Evolutionary conservation across 2,888 invertebrate species (phyloP).

Genomic region (Phasia obesa): DNA sequence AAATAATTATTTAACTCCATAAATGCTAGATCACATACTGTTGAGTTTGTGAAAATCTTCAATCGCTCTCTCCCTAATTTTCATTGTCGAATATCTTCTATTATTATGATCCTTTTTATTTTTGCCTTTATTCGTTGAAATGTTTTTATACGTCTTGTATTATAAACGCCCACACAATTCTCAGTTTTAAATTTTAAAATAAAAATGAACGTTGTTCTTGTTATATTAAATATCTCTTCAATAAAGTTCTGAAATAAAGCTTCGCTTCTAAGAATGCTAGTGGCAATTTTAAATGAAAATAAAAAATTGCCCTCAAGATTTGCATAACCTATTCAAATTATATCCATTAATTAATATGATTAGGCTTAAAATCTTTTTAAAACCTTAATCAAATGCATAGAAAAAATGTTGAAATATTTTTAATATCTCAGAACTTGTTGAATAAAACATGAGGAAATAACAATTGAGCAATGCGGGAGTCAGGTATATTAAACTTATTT

Average conservation of each 20-base stretch:
- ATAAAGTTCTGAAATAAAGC: not conserved
- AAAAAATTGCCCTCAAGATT: slow-evolving; percentile 34
- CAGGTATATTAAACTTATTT: too few species aligned
- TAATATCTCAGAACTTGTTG: too few species aligned
- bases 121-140: slow-evolving; percentile 9
- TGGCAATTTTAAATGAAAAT: slow-evolving; percentile 36
- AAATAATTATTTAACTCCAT: too few species aligned
- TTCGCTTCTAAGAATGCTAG: slow-evolving; percentile 46
- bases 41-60: not conserved
- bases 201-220: not conserved
- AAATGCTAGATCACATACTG: not conserved
- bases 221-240: not conserved
- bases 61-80: slow-evolving; percentile 7
- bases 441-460: too few species aligned
- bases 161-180: slow-evolving; percentile 69
- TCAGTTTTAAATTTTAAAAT: slow-evolving; percentile 39
- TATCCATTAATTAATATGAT: slow-evolving; percentile 21
- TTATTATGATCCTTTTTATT: slow-evolving; percentile 3
- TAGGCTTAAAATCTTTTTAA: not conserved
- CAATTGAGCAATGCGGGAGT: too few species aligned
- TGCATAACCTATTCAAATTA: slow-evolving; percentile 47
- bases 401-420: not conserved
- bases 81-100: slow-evolving; percentile 7
- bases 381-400: not conserved
- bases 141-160: slow-evolving; percentile 24